These are phyloP conservation scores for Clostera curtula DNA, from an alignment of 2,888 invertebrate genomes.

Conservation along the genomic window DNA sequence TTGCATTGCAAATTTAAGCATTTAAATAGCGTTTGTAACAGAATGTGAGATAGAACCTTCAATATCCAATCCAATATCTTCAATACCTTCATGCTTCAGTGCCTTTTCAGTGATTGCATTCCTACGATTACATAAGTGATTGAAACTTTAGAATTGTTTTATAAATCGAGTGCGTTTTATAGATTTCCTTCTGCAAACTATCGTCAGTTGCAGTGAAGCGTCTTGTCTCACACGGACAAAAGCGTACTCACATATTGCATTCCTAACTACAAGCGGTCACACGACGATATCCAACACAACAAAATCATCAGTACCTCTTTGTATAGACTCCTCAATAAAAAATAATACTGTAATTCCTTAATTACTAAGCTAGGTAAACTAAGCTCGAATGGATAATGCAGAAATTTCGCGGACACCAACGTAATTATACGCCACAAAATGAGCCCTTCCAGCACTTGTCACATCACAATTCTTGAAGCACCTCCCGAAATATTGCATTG, in stretches of 20 bases:
- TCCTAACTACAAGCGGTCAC: conserved; percentile 63
- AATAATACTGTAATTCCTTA: conserved; percentile 33
- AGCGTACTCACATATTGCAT: conserved; percentile 48
- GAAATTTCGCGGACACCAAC: conserved; percentile 35
- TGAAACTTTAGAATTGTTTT: background rate
- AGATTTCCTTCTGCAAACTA: conserved; percentile 22
- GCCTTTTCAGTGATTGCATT: too few species aligned
- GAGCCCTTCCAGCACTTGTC: conserved; percentile 19
- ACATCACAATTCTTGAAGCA: conserved; percentile 24
- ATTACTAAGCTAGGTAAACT: conserved; percentile 54
- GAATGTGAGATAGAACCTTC: too few species aligned
- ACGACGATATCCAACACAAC: conserved; percentile 67
- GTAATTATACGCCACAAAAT: conserved; percentile 9
- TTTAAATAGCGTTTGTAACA: too few species aligned
- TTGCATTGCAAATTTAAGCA: too few species aligned
- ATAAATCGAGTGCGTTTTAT: conserved; percentile 22
- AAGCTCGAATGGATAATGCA: conserved; percentile 34
- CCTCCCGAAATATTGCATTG: conserved; percentile 20
- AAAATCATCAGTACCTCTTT: conserved; percentile 59
- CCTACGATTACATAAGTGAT: too few species aligned
- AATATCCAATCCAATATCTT: too few species aligned
- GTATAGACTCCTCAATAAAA: conserved; percentile 38
- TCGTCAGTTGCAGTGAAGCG: conserved; percentile 35
- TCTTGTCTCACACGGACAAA: conserved; percentile 53
- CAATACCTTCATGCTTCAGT: too few species aligned